These are phyloP conservation scores for Drosophila mercatorum DNA, from an alignment of 2,888 invertebrate species.

Conservation along the genomic window DNA sequence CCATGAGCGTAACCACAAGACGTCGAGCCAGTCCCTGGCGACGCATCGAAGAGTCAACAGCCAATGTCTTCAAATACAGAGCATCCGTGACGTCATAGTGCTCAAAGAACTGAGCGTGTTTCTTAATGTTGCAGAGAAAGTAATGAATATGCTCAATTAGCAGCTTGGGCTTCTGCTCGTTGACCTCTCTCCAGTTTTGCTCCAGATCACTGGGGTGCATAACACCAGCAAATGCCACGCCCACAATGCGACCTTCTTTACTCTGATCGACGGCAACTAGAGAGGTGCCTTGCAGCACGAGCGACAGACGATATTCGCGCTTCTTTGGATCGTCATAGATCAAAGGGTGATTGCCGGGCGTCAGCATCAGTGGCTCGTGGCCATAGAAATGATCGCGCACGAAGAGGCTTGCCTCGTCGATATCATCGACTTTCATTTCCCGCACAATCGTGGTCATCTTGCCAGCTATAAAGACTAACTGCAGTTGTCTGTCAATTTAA, in stretches of 20 bases:
- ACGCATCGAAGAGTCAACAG: constrained; percentile 46
- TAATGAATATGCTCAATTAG: constrained; percentile 54
- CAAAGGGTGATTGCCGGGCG: constrained; percentile 38
- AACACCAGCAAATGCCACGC: constrained; percentile 36
- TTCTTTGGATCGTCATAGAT: constrained; percentile 6
- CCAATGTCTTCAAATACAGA: constrained; percentile 56
- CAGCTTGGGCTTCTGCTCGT: constrained; percentile 15
- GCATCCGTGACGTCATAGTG: constrained; percentile 49
- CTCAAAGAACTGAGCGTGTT: constrained; percentile 59
- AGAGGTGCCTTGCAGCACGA: constrained; percentile 48
- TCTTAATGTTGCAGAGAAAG: constrained; percentile 64
- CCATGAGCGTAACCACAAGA: constrained; percentile 58
- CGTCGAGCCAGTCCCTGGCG: constrained; percentile 67
- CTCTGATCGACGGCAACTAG: constrained; percentile 50
- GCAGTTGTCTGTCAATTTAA: background rate
- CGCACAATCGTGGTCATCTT: constrained; percentile 59
- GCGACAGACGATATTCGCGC: constrained; percentile 32
- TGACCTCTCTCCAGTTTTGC: constrained; percentile 33
- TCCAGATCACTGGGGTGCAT: constrained; percentile 47
- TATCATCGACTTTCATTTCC: constrained; percentile 41
- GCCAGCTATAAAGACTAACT: constrained; percentile 6
- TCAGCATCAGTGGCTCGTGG: constrained; percentile 49
- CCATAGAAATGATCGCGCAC: constrained; percentile 50
- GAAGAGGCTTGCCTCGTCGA: constrained; percentile 36
- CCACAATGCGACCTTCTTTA: constrained; percentile 44